Evolutionary conservation across 2,888 invertebrate genomes (phyloP).

Genomic region (Drosophila anomelani): DNA sequence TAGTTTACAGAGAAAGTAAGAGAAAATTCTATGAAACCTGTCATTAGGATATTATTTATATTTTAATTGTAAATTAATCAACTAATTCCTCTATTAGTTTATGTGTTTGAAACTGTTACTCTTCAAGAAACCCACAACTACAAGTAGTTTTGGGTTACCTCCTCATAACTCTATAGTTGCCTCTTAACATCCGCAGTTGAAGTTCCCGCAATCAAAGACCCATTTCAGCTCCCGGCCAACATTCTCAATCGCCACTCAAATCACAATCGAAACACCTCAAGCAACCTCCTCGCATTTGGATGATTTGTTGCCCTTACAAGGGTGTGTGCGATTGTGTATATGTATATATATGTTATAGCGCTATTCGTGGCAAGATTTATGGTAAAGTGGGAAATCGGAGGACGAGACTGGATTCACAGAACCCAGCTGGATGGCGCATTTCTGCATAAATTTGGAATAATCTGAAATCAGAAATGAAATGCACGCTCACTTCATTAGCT

Average conservation of each 20-base stretch:
- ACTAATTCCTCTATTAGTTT: too few species aligned
- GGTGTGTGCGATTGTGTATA: conserved; percentile 30
- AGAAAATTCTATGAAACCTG: too few species aligned
- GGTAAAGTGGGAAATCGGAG: conserved; percentile 17
- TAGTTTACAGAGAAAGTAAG: too few species aligned
- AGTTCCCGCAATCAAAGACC: conserved; percentile 26
- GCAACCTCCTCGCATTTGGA: conserved; percentile 31
- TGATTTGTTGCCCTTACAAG: conserved; percentile 70
- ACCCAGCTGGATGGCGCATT: conserved; percentile 37
- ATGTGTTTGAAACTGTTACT: not conserved
- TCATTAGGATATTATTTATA: too few species aligned
- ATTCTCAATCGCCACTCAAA: conserved; percentile 37
- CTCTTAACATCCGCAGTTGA: conserved; percentile 4
- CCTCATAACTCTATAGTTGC: not conserved
- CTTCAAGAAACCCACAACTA: not conserved
- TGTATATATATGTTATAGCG: conserved; percentile 17
- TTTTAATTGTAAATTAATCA: too few species aligned
- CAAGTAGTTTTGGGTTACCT: not conserved
- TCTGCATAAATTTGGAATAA: conserved; percentile 75
- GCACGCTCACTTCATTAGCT: conserved; percentile 74
- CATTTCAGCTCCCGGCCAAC: conserved; percentile 21
- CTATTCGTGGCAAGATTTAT: conserved; percentile 72
- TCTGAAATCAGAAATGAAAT: conserved; percentile 39
- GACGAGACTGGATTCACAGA: conserved; percentile 26
- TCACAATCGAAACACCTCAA: conserved; percentile 43